Percentiles rank a stretch among this genome's conserved stretches.
Evolutionary conservation across 2,888 invertebrate species (phyloP).

Genomic region (Leptinotarsa haldemani): DNA sequence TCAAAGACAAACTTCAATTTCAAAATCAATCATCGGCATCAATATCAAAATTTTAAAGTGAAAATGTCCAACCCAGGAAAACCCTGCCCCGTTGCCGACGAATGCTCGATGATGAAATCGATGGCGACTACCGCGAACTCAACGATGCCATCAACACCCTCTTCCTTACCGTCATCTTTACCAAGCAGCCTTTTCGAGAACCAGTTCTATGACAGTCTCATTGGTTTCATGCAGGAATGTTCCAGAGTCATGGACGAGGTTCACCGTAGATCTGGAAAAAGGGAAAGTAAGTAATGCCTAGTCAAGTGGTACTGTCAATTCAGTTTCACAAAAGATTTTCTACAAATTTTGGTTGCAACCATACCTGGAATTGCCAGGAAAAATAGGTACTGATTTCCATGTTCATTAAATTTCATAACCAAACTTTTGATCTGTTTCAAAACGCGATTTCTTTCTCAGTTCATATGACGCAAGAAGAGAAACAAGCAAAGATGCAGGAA

Average conservation of each 20-base stretch:
- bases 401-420: background rate
- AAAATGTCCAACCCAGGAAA: background rate
- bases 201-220: slow-evolving; percentile 21
- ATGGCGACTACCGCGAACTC: background rate
- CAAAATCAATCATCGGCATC: background rate
- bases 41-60: background rate
- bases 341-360: background rate
- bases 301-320: background rate
- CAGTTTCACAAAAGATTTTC: background rate
- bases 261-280: slow-evolving; percentile 1
- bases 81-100: background rate
- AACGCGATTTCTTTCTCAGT: slow-evolving; percentile 15
- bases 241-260: slow-evolving; percentile 21
- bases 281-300: slow-evolving; percentile 12
- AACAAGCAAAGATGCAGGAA: slow-evolving; percentile 23
- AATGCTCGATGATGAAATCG: slow-evolving; percentile 11
- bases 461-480: slow-evolving; percentile 24
- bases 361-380: too few species aligned
- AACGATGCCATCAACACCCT: background rate
- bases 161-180: slow-evolving; percentile 7
- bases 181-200: slow-evolving; percentile 19
- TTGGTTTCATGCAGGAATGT: slow-evolving; percentile 23
- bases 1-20: slow-evolving; percentile 6
- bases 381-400: background rate
- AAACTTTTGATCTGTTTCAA: background rate